These are phyloP conservation scores for Nephrotoma flavescens DNA, from an alignment of 2,888 invertebrate genomes.

Conservation along the genomic window DNA sequence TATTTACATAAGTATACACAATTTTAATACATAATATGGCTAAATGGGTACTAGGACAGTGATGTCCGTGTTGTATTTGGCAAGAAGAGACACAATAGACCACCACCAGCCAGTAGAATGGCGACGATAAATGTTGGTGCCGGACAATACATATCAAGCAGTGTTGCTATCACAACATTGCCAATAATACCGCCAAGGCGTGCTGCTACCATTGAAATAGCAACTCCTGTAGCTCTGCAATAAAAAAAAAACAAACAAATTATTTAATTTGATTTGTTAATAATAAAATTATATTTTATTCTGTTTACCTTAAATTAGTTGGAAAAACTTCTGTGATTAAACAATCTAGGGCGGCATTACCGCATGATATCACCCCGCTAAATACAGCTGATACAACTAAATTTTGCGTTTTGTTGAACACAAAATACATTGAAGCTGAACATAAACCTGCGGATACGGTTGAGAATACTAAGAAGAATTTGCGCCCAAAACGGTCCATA, in stretches of 20 bases:
- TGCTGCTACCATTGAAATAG: conserved; percentile 79
- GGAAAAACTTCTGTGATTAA: conserved; percentile 88
- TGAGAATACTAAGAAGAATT: conserved; percentile 59
- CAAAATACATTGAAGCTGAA: conserved; percentile 73
- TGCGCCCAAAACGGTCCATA: conserved; percentile 75
- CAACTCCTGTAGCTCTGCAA: conserved; percentile 75
- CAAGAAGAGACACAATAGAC: conserved; percentile 71
- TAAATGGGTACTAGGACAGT: conserved; percentile 14
- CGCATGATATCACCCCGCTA: conserved; percentile 77
- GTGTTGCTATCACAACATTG: conserved; percentile 65
- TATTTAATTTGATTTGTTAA: neutral
- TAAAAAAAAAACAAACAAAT: conserved; percentile 7
- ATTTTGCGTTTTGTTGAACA: conserved; percentile 69
- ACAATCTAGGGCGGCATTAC: conserved; percentile 81
- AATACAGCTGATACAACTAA: conserved; percentile 71
- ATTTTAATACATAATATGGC: neutral
- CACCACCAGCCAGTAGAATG: conserved; percentile 68
- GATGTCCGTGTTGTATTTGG: conserved; percentile 82
- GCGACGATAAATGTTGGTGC: conserved; percentile 88
- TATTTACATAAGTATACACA: neutral
- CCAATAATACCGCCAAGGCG: conserved; percentile 73
- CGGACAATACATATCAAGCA: conserved; percentile 78
- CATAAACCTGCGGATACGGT: conserved; percentile 72
- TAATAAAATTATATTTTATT: neutral
- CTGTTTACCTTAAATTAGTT: conserved; percentile 61